phyloP scores from a whole-genome alignment of 2,113 vertebrate species.

The Pipra filicauda region DNA sequence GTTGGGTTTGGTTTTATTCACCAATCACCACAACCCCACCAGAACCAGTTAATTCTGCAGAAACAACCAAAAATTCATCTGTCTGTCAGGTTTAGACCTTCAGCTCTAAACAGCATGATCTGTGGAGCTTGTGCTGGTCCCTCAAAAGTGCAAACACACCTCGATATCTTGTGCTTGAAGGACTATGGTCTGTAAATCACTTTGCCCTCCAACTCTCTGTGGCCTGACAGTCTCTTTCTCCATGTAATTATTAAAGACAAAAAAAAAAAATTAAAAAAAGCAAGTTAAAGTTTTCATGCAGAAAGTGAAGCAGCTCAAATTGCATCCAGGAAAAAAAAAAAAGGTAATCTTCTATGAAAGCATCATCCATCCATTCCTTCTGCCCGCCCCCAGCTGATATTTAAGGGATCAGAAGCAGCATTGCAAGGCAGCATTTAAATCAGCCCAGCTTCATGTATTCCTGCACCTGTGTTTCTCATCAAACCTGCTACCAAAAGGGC shows the following conservation, averaged over 20 bases:
- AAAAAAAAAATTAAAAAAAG: not conserved
- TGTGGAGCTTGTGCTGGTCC: not conserved
- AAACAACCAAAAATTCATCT: not conserved
- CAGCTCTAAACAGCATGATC: not conserved
- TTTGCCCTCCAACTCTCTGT: not conserved
- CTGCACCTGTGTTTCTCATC: constrained; percentile 75
- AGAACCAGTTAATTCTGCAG: not conserved
- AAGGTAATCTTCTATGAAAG: constrained; percentile 6
- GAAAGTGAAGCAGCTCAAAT: constrained; percentile 37
- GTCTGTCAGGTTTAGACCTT: not conserved
- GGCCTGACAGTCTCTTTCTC: not conserved
- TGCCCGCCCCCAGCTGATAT: constrained; percentile 20
- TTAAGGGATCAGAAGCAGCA: constrained; percentile 54
- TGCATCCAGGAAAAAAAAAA: not conserved
- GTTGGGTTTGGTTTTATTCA: not conserved
- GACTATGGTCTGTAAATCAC: not conserved
- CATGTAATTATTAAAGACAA: not conserved
- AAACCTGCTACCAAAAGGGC: constrained; percentile 66
- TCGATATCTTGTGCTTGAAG: not conserved
- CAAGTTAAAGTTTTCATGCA: not conserved
- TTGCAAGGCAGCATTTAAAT: constrained; percentile 54
- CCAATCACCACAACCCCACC: not conserved
- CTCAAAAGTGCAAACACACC: not conserved
- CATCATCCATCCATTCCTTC: not conserved
- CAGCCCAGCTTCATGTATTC: constrained; percentile 10